Evolutionary conservation across 2,888 invertebrate genomes (phyloP).

Genomic region (Pyrocoelia pectoralis): DNA sequence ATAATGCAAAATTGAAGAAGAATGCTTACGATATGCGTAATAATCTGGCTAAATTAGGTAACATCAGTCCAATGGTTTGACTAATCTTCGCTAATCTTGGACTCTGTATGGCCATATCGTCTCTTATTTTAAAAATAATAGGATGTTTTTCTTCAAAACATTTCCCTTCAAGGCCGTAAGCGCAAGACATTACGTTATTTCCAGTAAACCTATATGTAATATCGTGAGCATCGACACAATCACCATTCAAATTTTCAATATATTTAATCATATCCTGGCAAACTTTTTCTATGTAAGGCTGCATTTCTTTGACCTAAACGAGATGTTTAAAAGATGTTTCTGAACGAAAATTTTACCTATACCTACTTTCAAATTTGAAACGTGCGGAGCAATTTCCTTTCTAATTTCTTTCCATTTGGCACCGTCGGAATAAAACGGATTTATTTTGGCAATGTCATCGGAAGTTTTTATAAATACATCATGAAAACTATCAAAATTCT

Average conservation of each 20-base stretch:
- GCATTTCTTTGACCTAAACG: constrained; percentile 60
- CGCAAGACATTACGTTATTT: constrained; percentile 59
- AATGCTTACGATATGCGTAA: constrained; percentile 29
- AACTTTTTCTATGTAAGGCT: constrained; percentile 60
- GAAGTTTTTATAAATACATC: constrained; percentile 48
- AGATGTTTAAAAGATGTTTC: background rate
- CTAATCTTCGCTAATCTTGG: background rate
- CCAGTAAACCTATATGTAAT: constrained; percentile 56
- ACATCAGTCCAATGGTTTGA: constrained; percentile 35
- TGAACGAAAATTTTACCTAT: too few relatives aligned
- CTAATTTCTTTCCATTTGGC: constrained; percentile 60
- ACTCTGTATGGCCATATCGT: background rate
- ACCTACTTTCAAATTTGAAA: constrained; percentile 57
- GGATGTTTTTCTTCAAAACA: constrained; percentile 53
- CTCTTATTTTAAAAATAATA: constrained; percentile 45
- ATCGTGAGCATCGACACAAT: constrained; percentile 59
- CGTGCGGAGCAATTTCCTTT: constrained; percentile 58
- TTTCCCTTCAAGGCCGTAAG: constrained; percentile 57
- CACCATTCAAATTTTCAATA: constrained; percentile 45
- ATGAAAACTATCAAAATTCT: constrained; percentile 48
- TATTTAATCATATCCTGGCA: constrained; percentile 57
- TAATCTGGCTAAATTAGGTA: constrained; percentile 44
- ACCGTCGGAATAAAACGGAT: constrained; percentile 58
- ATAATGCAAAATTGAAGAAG: background rate
- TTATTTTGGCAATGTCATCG: constrained; percentile 57